Conservation (phyloP, 2,797 vertebrate species). For the Harpagifer antarcticus region DNA sequence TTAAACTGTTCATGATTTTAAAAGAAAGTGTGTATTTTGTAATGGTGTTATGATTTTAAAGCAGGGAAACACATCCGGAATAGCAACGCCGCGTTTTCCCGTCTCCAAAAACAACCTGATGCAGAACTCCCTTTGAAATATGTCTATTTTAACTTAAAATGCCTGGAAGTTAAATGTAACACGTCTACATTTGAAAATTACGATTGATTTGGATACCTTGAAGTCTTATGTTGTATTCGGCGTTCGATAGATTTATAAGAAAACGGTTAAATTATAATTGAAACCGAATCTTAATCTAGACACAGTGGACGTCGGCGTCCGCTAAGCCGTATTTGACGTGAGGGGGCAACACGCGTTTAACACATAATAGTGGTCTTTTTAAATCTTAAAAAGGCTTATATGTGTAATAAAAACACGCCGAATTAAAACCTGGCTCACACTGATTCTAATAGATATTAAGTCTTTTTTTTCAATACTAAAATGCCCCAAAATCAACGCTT, state of each 20-base stretch:
- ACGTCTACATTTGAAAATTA: rapidly evolving
- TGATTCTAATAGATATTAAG: rapidly evolving
- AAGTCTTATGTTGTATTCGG: constrained; percentile 7
- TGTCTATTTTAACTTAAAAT: not conserved
- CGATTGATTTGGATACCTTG: rapidly evolving
- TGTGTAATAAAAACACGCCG: not conserved
- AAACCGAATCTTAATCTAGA: not conserved
- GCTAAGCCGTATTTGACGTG: not conserved
- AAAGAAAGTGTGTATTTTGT: not conserved
- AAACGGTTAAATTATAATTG: rapidly evolving
- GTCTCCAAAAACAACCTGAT: not conserved
- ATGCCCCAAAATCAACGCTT: not conserved
- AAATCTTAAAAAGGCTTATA: not conserved
- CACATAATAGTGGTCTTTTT: not conserved
- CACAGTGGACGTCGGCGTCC: not conserved
- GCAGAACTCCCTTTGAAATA: constrained; percentile 21
- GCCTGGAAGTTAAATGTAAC: not conserved
- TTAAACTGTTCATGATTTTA: rapidly evolving
- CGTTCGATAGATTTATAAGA: rapidly evolving
- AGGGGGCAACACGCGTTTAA: not conserved
- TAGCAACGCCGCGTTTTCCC: not conserved
- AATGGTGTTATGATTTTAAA: not conserved
- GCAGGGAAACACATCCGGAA: constrained; percentile 14
- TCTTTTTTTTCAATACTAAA: rapidly evolving
- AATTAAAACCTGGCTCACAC: not conserved